phyloP scores from a whole-genome alignment of 1,140 invertebrate genomes.

The Drosophila lacteicornis region DNA sequence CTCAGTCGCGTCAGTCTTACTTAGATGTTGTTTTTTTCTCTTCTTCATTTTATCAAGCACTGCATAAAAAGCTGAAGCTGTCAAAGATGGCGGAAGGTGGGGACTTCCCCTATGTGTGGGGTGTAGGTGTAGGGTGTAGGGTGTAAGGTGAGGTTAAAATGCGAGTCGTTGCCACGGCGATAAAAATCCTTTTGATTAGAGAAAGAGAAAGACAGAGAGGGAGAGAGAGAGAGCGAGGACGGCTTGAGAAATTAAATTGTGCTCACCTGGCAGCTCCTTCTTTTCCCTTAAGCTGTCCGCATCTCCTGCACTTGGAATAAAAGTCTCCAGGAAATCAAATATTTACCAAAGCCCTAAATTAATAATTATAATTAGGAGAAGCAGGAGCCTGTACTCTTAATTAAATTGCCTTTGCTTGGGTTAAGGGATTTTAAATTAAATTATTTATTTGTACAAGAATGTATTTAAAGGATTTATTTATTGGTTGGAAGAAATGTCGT shows the following conservation, averaged over 20 bases:
- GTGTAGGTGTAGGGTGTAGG: not conserved
- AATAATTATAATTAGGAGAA: not conserved
- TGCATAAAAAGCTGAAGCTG: constrained; percentile 59
- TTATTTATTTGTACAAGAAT: too few relatives aligned
- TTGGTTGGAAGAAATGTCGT: too few relatives aligned
- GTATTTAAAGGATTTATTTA: too few relatives aligned
- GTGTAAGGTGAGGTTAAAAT: constrained; percentile 35
- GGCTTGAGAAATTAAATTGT: constrained; percentile 83
- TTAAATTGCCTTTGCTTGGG: too few relatives aligned
- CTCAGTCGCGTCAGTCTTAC: constrained; percentile 28
- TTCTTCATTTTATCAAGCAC: constrained; percentile 47
- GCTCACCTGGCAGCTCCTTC: constrained; percentile 70
- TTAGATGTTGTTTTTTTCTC: constrained; percentile 25
- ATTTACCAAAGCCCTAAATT: not conserved
- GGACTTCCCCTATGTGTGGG: not conserved
- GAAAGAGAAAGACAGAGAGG: not conserved
- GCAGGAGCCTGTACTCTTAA: too few relatives aligned
- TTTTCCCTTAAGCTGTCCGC: constrained; percentile 3
- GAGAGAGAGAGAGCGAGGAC: constrained; percentile 18
- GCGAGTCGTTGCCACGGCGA: constrained; percentile 59
- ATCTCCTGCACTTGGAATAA: constrained; percentile 6
- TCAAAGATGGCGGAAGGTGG: constrained; percentile 24
- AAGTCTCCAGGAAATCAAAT: not conserved
- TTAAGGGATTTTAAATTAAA: too few relatives aligned
- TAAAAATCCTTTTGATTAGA: constrained; percentile 83